These are phyloP conservation scores for Tokudaia muenninki DNA, from an alignment of 2,797 vertebrate species.

Conservation along the genomic window DNA sequence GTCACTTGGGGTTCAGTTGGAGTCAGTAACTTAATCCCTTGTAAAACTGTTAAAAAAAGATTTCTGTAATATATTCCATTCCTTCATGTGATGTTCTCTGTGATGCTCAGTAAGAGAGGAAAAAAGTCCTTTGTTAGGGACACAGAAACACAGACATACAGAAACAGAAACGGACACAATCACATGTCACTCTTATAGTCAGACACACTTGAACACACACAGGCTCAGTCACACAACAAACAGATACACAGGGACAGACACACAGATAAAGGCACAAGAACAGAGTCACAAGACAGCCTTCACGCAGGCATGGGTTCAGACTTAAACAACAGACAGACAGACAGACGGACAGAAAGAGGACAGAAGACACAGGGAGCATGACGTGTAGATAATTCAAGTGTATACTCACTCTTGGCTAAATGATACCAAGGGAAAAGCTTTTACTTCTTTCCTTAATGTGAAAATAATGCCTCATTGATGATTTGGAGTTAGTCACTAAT, in stretches of 20 bases:
- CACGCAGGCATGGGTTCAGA: background rate
- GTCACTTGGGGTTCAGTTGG: background rate
- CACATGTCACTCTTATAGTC: background rate
- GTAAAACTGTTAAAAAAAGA: background rate
- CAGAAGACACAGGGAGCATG: background rate
- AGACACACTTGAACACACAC: background rate
- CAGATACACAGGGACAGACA: background rate
- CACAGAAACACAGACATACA: background rate
- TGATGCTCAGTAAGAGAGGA: background rate
- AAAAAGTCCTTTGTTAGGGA: background rate
- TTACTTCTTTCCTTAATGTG: background rate
- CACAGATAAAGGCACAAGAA: background rate
- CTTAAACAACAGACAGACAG: background rate
- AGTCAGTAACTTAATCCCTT: background rate
- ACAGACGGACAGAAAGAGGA: background rate
- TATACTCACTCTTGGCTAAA: background rate
- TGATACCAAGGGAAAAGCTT: background rate
- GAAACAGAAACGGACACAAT: background rate
- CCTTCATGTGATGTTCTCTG: background rate
- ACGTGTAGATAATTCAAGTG: background rate
- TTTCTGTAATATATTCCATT: background rate
- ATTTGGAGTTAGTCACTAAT: background rate
- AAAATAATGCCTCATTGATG: background rate
- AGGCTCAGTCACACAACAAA: background rate
- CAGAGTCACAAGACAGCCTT: background rate